Percentiles rank a stretch among this genome's conserved stretches.
These are phyloP conservation scores for Dendrolimus pini DNA, from an alignment of 2,888 invertebrate genomes.

Conservation along the genomic window DNA sequence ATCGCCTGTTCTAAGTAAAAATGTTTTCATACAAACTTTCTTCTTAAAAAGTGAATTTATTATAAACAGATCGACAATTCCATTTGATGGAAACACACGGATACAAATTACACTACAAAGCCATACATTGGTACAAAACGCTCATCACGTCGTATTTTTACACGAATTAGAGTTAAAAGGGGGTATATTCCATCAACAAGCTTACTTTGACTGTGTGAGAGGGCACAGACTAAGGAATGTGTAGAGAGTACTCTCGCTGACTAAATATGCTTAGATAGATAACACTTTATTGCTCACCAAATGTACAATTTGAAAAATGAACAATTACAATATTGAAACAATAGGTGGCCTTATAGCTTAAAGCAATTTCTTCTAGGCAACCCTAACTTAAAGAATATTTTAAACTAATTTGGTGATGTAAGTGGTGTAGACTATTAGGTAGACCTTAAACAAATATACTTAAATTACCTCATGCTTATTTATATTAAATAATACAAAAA, in stretches of 20 bases:
- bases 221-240: not conserved
- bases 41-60: not conserved
- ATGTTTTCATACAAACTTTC: not conserved
- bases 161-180: conserved; percentile 31
- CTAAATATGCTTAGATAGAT: too few species aligned
- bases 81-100: not conserved
- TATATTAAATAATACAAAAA: too few species aligned
- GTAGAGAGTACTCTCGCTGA: conserved; percentile 1
- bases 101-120: conserved; percentile 5
- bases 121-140: conserved; percentile 22
- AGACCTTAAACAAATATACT: too few species aligned
- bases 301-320: too few species aligned
- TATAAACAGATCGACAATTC: not conserved
- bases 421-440: too few species aligned
- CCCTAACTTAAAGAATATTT: too few species aligned
- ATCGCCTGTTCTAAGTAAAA: not conserved
- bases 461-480: too few species aligned
- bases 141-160: conserved; percentile 30
- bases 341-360: too few species aligned
- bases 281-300: too few species aligned
- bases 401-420: too few species aligned
- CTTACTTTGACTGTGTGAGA: conserved; percentile 7
- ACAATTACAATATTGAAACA: too few species aligned
- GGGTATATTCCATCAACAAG: conserved; percentile 34
- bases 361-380: too few species aligned